Percentiles rank a stretch among this genome's conserved stretches.
Evolutionary conservation across 2,888 invertebrate genomes (phyloP).

Genomic region (Trichacis sp.): DNA sequence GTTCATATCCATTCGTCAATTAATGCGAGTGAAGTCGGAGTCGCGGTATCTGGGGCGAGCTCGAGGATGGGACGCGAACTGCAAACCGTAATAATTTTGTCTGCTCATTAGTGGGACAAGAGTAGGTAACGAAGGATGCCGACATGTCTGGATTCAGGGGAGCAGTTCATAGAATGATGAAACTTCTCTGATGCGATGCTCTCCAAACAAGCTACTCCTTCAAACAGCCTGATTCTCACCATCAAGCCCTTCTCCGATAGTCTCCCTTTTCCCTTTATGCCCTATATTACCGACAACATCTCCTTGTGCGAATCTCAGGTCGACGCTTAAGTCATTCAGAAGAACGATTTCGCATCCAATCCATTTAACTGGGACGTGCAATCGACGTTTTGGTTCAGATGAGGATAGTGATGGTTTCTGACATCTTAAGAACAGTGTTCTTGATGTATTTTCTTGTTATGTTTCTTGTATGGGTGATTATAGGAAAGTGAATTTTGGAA

Average conservation of each 20-base stretch:
- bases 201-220: constrained; percentile 37
- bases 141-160: constrained; percentile 25
- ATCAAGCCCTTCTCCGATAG: constrained; percentile 32
- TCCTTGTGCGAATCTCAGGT: constrained; percentile 26
- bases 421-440: not conserved
- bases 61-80: constrained; percentile 18
- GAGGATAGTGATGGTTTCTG: not conserved
- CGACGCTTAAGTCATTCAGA: constrained; percentile 25
- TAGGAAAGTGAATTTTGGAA: too few species aligned
- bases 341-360: constrained; percentile 25
- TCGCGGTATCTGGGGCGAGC: not conserved
- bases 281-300: constrained; percentile 33
- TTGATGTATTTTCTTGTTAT: too few species aligned
- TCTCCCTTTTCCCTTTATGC: constrained; percentile 23
- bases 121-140: constrained; percentile 34
- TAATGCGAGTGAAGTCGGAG: not conserved
- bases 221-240: constrained; percentile 37
- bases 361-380: constrained; percentile 27
- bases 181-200: constrained; percentile 36
- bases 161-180: constrained; percentile 33
- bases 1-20: constrained; percentile 1
- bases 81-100: constrained; percentile 32
- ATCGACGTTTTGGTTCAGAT: constrained; percentile 27
- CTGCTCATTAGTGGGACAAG: constrained; percentile 39
- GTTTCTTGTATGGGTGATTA: too few species aligned